Evolutionary conservation across 2,113 vertebrate species (phyloP).

Genomic region (Hemicordylus capensis): DNA sequence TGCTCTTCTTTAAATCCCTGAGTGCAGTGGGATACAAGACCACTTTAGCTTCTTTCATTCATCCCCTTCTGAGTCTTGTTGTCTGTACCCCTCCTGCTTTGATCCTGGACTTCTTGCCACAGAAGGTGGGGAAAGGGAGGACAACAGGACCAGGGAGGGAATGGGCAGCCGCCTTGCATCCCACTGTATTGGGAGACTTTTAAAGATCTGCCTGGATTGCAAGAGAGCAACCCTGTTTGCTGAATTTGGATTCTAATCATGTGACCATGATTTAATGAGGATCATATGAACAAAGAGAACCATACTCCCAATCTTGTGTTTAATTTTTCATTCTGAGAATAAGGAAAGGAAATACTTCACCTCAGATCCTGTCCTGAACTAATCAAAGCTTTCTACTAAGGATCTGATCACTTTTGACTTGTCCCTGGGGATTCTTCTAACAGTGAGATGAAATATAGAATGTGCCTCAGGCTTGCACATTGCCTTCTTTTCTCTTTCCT

Average conservation of each 20-base stretch:
- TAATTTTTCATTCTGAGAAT: background rate
- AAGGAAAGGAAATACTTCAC: background rate
- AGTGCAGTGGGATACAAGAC: background rate
- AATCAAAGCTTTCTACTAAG: background rate
- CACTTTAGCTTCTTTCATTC: background rate
- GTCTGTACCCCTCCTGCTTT: too few species aligned
- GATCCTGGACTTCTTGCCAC: background rate
- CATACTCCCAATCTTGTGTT: background rate
- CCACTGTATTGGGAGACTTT: background rate
- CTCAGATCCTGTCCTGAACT: background rate
- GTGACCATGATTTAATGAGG: too few species aligned
- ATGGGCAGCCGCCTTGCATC: too few species aligned
- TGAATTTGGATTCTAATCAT: too few species aligned
- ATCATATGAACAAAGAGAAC: background rate
- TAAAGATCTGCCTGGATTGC: too few species aligned
- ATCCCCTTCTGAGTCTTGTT: background rate
- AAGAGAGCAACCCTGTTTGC: too few species aligned
- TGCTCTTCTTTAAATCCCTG: too few species aligned
- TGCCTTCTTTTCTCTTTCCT: too few species aligned
- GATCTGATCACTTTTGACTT: too few species aligned
- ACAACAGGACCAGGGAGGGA: background rate
- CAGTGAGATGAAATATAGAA: background rate
- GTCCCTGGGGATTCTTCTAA: background rate
- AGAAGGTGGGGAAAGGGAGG: background rate
- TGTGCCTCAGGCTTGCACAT: background rate